Evolutionary conservation across 1,140 invertebrate genomes (phyloP).

Genomic region (Scylla paramamosain): DNA sequence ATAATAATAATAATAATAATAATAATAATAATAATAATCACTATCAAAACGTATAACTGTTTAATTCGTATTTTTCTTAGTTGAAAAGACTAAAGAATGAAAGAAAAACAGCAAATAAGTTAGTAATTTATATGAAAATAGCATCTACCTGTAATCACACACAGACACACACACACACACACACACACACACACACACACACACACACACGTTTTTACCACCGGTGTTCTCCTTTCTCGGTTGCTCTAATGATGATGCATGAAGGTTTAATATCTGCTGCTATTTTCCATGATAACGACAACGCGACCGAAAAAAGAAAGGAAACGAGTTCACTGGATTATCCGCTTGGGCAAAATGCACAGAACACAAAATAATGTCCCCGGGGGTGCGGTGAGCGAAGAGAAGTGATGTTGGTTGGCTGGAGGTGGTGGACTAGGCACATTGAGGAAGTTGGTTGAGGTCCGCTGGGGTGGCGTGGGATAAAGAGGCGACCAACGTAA

Average conservation of each 20-base stretch:
- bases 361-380: not conserved
- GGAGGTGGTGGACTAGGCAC: not conserved
- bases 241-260: constrained; percentile 29
- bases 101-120: too few relatives aligned
- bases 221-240: not conserved
- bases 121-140: too few relatives aligned
- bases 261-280: constrained; percentile 48
- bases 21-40: not conserved
- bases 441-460: not conserved
- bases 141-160: too few relatives aligned
- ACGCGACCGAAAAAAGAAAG: constrained; percentile 15
- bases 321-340: not conserved
- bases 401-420: not conserved
- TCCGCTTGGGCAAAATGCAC: not conserved
- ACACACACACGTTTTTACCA: not conserved
- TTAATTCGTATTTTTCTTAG: too few relatives aligned
- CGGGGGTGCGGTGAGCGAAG: not conserved
- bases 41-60: not conserved
- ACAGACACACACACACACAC: not conserved
- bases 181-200: constrained; percentile 33
- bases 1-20: too few relatives aligned
- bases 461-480: not conserved
- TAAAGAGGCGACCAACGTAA: not conserved
- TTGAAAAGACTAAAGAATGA: not conserved
- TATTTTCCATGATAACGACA: constrained; percentile 52